Evolutionary conservation across 2,888 invertebrate genomes (phyloP), one percentile per base, ranked within the genome.

Genomic region (Drosophila tripunctata): DNA sequence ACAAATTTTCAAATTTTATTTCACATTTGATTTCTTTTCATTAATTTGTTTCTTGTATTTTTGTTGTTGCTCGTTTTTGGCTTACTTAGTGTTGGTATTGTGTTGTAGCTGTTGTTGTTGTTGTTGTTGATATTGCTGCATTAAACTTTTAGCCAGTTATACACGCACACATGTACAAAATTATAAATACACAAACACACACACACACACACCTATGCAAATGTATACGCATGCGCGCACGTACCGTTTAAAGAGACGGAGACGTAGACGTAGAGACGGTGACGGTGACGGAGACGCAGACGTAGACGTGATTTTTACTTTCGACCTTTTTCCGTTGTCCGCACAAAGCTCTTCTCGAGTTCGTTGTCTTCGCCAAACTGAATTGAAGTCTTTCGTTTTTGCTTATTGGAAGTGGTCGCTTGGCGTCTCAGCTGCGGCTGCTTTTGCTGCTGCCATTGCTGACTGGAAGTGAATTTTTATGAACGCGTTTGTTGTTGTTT

Each of bases 311-410:
- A 58, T 74, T 68, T 67, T 57, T 61, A 60, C 67, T 65, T 69
- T 78, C 51, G 50, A 48, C 47, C 54, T 69, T 78, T 78, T 75
- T 43, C 68, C 60, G 60, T 48, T 66, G 60, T 84, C 87, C 85
- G 84, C 71, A 69, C 62, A 65, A 75, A 82, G 78, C 88, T 84
- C 90, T 89, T 82, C 78, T 86, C 90, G 90, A 88, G 90, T 90
- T 90, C 90, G 90, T 90, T 90, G 90, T 90, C 90, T 91, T 89
- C 82, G 86, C 87, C 88, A 82, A 90, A 90, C 91, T 91, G 81
- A 90, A 85, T 87, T 90, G 80, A 90, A 90, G 90, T 91, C 90
- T 91, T 90, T 90, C 86, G 90, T 86, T 89, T 87, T 87, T 82
- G 90, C 87, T 88, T 87, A 76, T 67, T 87, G 81, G 79, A 80